Evolutionary conservation across 2,888 invertebrate genomes (phyloP), one percentile per base, ranked within the genome.

Genomic region (Cosmopolites sordidus): DNA sequence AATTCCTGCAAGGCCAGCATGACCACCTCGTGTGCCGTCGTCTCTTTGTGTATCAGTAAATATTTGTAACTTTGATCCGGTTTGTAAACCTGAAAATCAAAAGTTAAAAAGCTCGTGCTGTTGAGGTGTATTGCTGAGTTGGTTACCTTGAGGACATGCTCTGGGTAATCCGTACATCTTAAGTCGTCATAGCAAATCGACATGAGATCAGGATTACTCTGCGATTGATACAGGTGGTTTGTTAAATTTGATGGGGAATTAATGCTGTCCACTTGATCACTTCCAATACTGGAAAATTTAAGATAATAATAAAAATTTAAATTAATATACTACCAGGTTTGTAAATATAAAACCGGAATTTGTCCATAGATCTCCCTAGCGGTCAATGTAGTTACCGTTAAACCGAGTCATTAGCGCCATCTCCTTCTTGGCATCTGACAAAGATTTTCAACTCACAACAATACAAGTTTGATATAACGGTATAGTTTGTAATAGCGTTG

Each of bases 61-160:
- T 95, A 98, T 77, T 98, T 97, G 81, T 92, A 98, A 37, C 93
- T 92, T 78, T 98, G 98, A 76, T 99, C 98, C 18, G 93, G 87
- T 77, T 89, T 91, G 76, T 86, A 98, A 47, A 92, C 90, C 72
- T 71, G 43, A 3, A 53, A 51, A 15, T n/a, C n/a, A n/a, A n/a
- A n/a, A n/a, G n/a, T n/a, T n/a, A n/a, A n/a, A n/a, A n/a, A n/a
- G n/a, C n/a, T n/a, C n/a, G n/a, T n/a, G n/a, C n/a, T n/a, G n/a
- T n/a, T n/a, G n/a, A n/a, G n/a, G n/a, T n/a, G n/a, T n/a, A n/a
- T n/a, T n/a, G n/a, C n/a, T n/a, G n/a, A n/a, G n/a, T n/a, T n/a
- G 43, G 22, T 61, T 64, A 73, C 73, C 78, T 98, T 98, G 42
- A 99, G 80, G 27, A 98, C 98, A 76, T 98, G 96, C 73, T 98